Evolutionary conservation across 2,797 vertebrate genomes (phyloP).

Genomic region (Sebastes minor): DNA sequence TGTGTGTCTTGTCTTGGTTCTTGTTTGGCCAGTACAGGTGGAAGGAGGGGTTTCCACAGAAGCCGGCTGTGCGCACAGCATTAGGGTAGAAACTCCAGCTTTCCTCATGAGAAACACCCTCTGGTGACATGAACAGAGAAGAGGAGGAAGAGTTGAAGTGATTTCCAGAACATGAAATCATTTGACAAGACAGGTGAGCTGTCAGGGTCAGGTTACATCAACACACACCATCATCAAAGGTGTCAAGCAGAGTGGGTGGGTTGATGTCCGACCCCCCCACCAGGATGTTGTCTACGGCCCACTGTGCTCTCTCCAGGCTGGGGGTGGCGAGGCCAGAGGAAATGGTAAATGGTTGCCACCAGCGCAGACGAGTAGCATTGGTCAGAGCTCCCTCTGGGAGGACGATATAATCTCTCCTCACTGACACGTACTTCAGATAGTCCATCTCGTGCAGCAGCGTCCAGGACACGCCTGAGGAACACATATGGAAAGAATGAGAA

Average conservation of each 20-base stretch:
- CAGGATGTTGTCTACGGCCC: constrained; percentile 97
- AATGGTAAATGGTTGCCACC: constrained; percentile 97
- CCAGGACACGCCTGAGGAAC: constrained; percentile 91
- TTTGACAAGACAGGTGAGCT: neutral
- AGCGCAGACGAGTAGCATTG: constrained; percentile 94
- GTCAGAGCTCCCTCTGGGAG: constrained; percentile 91
- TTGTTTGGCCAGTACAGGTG: constrained; percentile 99
- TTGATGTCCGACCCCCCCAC: constrained; percentile 98
- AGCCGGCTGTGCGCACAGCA: constrained; percentile 96
- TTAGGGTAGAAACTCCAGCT: constrained; percentile 99
- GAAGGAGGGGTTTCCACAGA: constrained; percentile 98
- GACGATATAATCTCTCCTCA: constrained; percentile 94
- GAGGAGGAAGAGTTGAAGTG: neutral
- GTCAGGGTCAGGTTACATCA: neutral
- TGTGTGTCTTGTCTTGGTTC: constrained; percentile 94
- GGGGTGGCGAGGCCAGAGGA: constrained; percentile 89
- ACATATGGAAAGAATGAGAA: neutral
- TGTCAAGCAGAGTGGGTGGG: constrained; percentile 94
- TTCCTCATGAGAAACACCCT: constrained; percentile 95
- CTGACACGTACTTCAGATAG: constrained; percentile 95
- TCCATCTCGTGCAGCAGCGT: constrained; percentile 97
- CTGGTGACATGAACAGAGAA: constrained; percentile 66
- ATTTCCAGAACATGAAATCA: neutral
- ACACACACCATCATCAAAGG: constrained; percentile 92
- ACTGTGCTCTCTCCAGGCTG: constrained; percentile 92